Evolutionary conservation across 2,113 vertebrate genomes (phyloP).

Genomic region (Dolichotis patagonum): DNA sequence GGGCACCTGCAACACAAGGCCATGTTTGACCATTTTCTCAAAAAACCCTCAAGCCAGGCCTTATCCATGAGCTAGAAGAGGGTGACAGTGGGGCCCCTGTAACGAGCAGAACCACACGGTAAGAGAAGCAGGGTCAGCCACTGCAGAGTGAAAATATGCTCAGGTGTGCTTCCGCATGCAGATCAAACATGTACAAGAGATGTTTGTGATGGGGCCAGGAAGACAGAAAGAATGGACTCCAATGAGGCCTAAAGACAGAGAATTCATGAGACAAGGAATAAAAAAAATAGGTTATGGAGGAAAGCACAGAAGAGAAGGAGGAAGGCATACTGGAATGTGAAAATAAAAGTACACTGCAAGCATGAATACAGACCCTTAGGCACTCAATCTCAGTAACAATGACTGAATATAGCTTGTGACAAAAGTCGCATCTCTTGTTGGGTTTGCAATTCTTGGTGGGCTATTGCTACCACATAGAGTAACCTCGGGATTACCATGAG

Average conservation of each 20-base stretch:
- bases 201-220: rapidly evolving
- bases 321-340: background rate
- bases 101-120: background rate
- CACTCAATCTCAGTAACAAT: background rate
- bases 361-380: background rate
- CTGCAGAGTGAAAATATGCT: background rate
- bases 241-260: background rate
- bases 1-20: slow-evolving; percentile 82
- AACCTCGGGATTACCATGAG: background rate
- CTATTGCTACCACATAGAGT: background rate
- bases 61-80: background rate
- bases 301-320: background rate
- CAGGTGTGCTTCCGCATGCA: background rate
- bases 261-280: background rate
- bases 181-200: rapidly evolving
- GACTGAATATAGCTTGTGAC: background rate
- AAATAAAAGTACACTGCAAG: background rate
- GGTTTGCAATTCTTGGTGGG: background rate
- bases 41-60: background rate
- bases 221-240: background rate
- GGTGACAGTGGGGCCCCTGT: background rate
- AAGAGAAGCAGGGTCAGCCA: background rate
- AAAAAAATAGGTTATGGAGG: background rate
- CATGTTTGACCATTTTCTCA: background rate
- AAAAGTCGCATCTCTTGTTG: background rate